A percentile compares a stretch with the other conserved stretches of the same genome.
Evolutionary conservation across 2,888 invertebrate species (phyloP).

Genomic region (Noctua pronuba): DNA sequence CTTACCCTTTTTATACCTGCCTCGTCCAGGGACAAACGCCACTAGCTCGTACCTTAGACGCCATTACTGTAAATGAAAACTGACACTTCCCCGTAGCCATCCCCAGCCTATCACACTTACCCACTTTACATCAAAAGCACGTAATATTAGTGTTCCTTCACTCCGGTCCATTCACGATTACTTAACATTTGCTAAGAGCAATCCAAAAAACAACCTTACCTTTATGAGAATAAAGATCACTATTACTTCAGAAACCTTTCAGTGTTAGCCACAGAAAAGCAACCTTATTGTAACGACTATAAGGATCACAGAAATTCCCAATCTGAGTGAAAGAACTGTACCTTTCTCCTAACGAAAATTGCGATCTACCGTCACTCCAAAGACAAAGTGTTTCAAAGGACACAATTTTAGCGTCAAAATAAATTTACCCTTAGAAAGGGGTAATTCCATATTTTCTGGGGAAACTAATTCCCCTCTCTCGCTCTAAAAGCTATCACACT

Average conservation of each 20-base stretch:
- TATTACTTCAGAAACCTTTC: background rate
- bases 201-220: background rate
- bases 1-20: too few relatives aligned
- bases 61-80: constrained; percentile 24
- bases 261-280: background rate
- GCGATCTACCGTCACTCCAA: constrained; percentile 43
- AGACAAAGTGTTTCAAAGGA: constrained; percentile 53
- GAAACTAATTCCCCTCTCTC: constrained; percentile 48
- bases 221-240: background rate
- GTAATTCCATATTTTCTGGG: constrained; percentile 67
- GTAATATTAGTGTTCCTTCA: constrained; percentile 34
- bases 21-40: background rate
- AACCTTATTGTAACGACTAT: background rate
- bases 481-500: constrained; percentile 46
- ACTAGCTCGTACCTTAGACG: background rate
- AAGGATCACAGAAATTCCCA: background rate
- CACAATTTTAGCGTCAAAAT: constrained; percentile 52
- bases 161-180: background rate
- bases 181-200: background rate
- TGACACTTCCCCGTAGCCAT: constrained; percentile 18
- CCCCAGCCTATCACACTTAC: constrained; percentile 25
- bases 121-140: constrained; percentile 53
- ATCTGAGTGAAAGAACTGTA: background rate
- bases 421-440: constrained; percentile 56
- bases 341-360: constrained; percentile 56